Evolutionary conservation across 2,113 vertebrate genomes (phyloP), one percentile per base, ranked within the genome.

Genomic region (Heteronetta atricapilla): DNA sequence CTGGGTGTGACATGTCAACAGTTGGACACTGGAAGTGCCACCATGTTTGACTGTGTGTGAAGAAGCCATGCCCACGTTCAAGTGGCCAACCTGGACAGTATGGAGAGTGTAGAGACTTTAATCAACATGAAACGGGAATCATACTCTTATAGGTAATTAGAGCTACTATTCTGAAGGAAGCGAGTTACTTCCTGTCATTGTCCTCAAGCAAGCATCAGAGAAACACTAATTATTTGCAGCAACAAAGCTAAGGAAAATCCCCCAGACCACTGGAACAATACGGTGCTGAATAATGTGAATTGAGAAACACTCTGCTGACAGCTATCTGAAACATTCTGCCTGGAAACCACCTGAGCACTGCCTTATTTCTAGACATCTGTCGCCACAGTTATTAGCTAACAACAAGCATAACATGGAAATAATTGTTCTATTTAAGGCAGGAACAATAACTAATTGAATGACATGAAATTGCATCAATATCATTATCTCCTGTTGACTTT

Each of bases 351-450:
- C 94, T 92, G 92, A 95, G 83, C 53, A 13, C 34, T 76, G 77
- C 80, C 31, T 90, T 88, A 53, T 86, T 94, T 86, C 73, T 94
- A 90, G 66, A 90, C 80, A 89, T 94, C 93, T 95, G 90, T 96
- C 94, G 83, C 77, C 88, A 91, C 91, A 88, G 73, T 84, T 92
- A 82, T 95, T 95, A 94, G 82, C 70, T 95, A 86, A 75, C 93
- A 95, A 88, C 48, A 96, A 82, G 77, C 50, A 50, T 69, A 94
- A 90, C 90, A 92, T 88, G 58, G 94, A 95, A 96, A 96, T 93
- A 92, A 93, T 93, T 0, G 0, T 93, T 93, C 33, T 94, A 7
- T 87, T 94, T 89, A 87, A 28, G 75, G 63, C 26, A 91, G 78
- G 50, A 95, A 91, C 75, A 95, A 85, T 82, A 82, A 74, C 81